Evolutionary conservation across 2,113 vertebrate species (phyloP), one percentile per base, ranked within the genome.

Genomic region (Ptilorrhoa leucosticta): DNA sequence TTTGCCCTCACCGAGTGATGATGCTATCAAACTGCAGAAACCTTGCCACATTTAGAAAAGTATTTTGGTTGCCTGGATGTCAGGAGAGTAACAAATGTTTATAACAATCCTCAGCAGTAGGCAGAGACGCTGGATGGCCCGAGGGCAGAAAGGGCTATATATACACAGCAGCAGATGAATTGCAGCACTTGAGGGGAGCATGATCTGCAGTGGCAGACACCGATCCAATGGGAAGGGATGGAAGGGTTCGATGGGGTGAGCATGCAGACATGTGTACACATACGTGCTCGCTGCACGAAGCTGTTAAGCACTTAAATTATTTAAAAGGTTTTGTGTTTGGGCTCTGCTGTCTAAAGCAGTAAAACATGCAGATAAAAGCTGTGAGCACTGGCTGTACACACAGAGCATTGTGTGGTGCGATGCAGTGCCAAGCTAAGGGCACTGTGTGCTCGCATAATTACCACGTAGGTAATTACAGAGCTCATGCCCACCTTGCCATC

Each of bases 51-150:
- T 61, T 96, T 89, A 90, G 94, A 94, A 95, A 84, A 94, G 87
- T 86, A 63, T 97, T 96, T 82, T 45, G 84, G 96, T 93, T 91
- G 90, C 82, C 47, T 90, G 87, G 86, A 61, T 96, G 96, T 97
- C 73, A 33, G 92, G 95, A 95, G 93, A 96, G 87, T 95, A 97
- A 97, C 97, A 97, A 95, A 96, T 96, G 96, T 97, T 97, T 97
- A n/a, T 96, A 96, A 94, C 93, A 87, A 30, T 93, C 93, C 96
- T 96, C 86, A 68, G 95, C 95, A 95, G 92, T 40, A 93, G 94
- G 93, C 89, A 94, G 96, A 85, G 96, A 94, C 51, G 73, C 56
- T 65, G 71, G 63, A 83, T 97, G 95, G 93, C 96, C 93, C 0
- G 28, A 97, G 96, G 98, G 96, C 93, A 96, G 80, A 47, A 89